Percentiles rank a stretch among this genome's conserved stretches.
Evolutionary conservation across 2,888 invertebrate genomes (phyloP).

Genomic region (Hemaris fuciformis): DNA sequence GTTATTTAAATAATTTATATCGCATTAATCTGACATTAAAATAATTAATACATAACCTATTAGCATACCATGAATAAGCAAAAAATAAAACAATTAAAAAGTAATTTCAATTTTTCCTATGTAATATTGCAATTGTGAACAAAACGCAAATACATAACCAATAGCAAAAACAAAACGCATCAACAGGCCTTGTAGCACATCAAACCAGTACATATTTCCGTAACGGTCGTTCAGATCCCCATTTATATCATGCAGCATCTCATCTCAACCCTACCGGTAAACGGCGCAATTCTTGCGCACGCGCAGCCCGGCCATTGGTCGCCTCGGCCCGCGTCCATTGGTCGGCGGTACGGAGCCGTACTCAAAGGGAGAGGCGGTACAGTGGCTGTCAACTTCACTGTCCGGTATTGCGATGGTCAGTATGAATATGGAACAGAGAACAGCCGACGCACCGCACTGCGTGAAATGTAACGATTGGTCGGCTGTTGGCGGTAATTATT

Average conservation of each 20-base stretch:
- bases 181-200: neutral
- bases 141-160: neutral
- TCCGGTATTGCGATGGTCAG: slow-evolving; percentile 39
- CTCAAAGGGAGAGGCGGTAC: slow-evolving; percentile 73
- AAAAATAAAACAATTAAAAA: too few species aligned
- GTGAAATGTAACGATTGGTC: slow-evolving; percentile 14
- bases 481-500: slow-evolving; percentile 10
- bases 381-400: slow-evolving; percentile 63
- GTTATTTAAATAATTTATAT: neutral
- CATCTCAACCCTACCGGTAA: slow-evolving; percentile 64
- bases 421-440: slow-evolving; percentile 65
- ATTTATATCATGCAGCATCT: slow-evolving; percentile 19
- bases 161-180: neutral
- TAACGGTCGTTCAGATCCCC: slow-evolving; percentile 1
- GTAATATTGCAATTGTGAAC: too few species aligned
- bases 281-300: slow-evolving; percentile 66
- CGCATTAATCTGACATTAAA: neutral
- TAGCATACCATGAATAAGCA: too few species aligned
- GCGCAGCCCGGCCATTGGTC: slow-evolving; percentile 65
- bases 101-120: too few species aligned
- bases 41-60: neutral
- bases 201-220: slow-evolving; percentile 7
- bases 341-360: slow-evolving; percentile 56
- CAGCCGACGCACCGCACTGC: slow-evolving; percentile 5
- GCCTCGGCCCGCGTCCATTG: slow-evolving; percentile 54